Base-by-base conservation (phyloP, 1,140 invertebrate species). In the Drosophila serrata region DNA sequence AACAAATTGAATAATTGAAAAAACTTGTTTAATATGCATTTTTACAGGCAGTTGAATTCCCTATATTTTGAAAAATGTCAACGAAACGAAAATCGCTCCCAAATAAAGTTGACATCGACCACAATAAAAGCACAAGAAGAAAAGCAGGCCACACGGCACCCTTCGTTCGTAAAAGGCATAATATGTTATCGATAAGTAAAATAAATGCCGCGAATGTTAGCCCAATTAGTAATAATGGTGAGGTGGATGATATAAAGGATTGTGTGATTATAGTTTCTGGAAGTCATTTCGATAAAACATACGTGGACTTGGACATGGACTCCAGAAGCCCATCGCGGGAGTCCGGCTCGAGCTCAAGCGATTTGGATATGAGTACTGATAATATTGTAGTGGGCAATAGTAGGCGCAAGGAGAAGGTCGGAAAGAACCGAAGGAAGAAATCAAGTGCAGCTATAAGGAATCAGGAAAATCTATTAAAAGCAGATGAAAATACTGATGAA, bases 1-100 rank as follows among this genome's bases (percentile, higher is more conserved):
- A 8, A 35, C 7, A 9, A 15, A 24, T 15, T 24, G 13, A 3
- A 15, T 53, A 19, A 19, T 33, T 51, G 29, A 19, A 33, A 11
- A 13, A 33, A 19, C 4, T 8, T 19, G 11, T 33, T 17, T 35
- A 11, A n/a, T n/a, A n/a, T n/a, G n/a, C n/a, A 11, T 55, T n/a
- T 11, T 22, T 22, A n/a, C 35, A 55, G 51, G 51, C 4, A 53
- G 19, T 37, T 55, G 33, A 37, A 37, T 13, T 24, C 13, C 19
- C 35, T 11, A 37, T 8, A 37, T 24, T 37, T 37, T 11, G 6
- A 24, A 55, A 37, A 37, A 55, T 55, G 51, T 55, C 51, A 55
- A 55, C 51, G 8, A 55, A 55, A 55, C 51, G 51, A n/a, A 55
- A 55, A 24, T 55, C 51, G 19, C 19, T 55, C 24, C 51, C 51